Evolutionary conservation across 2,113 vertebrate genomes (phyloP), one percentile per base, ranked within the genome.

Genomic region (Balaenoptera acutorostrata): DNA sequence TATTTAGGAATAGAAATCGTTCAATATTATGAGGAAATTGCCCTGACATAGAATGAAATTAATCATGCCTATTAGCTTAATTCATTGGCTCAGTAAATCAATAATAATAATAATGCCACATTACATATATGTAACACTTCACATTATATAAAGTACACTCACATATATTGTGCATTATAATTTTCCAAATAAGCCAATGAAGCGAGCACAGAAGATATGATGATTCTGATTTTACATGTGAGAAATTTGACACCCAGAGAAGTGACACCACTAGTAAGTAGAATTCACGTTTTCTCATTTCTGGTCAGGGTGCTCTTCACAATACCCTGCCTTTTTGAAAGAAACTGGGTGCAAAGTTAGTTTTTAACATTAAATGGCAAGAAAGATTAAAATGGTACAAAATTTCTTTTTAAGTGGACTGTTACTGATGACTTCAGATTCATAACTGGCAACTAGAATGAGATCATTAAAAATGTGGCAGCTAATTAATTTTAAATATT

Each of bases 1-100:
- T 93, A 44, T 78, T 96, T 96, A 92, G 72, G 8, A 78, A 90
- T 7, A n/a, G 27, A 85, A 95, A 78, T 71, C 55, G 72, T 49
- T 82, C 14, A 4, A 21, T 81, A 80, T 36, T 21, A 17, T 77
- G 27, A 80, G 55, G 29, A 92, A 80, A 49, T 55, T 75, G 23
- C 29, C 44, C 46, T 88, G 80, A 66, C 27, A 29, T n/a, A 82
- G 61, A 63, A 93, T 25, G 81, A 88, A 82, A 49, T 55, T 61
- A 91, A 72, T 71, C 80, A n/a, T 87, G 39, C 33, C 39, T 88
- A 2, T 84, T 88, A 71, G 33, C n/a, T 88, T 80, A 80, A 33
- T 41, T 87, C 39, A 72, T 12, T 59, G 75, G 33, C 49, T 97
- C n/a, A 71, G 52, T 64, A 86, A 86, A 69, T 64, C 61, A 94